These are phyloP conservation scores for Drosophila paramelanica DNA, from an alignment of 2,888 invertebrate genomes.

Conservation along the genomic window DNA sequence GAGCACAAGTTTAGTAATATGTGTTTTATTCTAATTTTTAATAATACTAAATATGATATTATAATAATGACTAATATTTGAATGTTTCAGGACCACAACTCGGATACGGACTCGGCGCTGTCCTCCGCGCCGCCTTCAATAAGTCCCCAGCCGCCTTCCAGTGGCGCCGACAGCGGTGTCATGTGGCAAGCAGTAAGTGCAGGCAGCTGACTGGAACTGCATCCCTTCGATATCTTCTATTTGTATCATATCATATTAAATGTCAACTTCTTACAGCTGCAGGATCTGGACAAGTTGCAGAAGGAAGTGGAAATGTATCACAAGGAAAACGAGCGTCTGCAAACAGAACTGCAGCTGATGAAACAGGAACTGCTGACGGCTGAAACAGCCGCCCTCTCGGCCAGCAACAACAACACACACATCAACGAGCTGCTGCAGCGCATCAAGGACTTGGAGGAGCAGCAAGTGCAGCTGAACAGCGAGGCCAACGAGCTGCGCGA, in stretches of 20 bases:
- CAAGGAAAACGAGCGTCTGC: slow-evolving; percentile 85
- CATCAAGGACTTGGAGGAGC: slow-evolving; percentile 85
- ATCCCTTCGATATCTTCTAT: neutral
- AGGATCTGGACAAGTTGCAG: slow-evolving; percentile 84
- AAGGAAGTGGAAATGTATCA: slow-evolving; percentile 84
- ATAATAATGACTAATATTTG: neutral
- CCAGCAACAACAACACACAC: slow-evolving; percentile 81
- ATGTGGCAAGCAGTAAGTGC: slow-evolving; percentile 84
- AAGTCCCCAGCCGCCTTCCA: slow-evolving; percentile 88
- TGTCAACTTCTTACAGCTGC: slow-evolving; percentile 61
- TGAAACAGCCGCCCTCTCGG: slow-evolving; percentile 85
- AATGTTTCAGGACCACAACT: slow-evolving; percentile 79
- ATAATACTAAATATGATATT: neutral
- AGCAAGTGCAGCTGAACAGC: slow-evolving; percentile 87
- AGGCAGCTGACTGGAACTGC: slow-evolving; percentile 3
- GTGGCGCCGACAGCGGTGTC: slow-evolving; percentile 83
- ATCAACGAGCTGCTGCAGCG: slow-evolving; percentile 83
- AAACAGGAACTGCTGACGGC: slow-evolving; percentile 86
- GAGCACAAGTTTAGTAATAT: too few species aligned
- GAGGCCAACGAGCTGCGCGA: slow-evolving; percentile 91
- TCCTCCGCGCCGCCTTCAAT: slow-evolving; percentile 90
- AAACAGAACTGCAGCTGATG: slow-evolving; percentile 85
- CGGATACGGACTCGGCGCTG: slow-evolving; percentile 89
- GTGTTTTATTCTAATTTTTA: too few species aligned
- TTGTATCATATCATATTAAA: slow-evolving; percentile 2